These are phyloP conservation scores for Anodontia alba DNA, from an alignment of 2,888 invertebrate genomes.

Conservation along the genomic window DNA sequence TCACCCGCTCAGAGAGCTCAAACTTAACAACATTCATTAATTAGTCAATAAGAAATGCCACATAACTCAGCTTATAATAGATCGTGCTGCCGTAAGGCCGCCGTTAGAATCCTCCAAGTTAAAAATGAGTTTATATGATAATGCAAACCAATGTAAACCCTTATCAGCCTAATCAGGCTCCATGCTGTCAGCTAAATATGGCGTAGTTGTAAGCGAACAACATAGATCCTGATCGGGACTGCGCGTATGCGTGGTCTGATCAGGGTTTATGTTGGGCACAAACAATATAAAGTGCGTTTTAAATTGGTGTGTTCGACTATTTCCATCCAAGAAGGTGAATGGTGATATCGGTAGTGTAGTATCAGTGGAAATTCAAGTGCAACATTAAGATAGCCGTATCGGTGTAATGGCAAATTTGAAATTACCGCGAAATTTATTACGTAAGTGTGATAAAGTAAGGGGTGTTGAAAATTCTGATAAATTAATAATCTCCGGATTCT, in stretches of 20 bases:
- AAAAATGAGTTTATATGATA: too few relatives aligned
- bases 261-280: background rate
- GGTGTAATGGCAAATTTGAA: constrained; percentile 4
- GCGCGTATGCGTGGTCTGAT: background rate
- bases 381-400: constrained; percentile 11
- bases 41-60: constrained; percentile 3
- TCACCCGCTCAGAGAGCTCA: background rate
- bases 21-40: constrained; percentile 4
- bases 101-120: too few relatives aligned
- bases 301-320: too few relatives aligned
- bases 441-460: background rate
- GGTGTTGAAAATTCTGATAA: background rate
- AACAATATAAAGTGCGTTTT: background rate
- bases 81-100: background rate
- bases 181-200: too few relatives aligned
- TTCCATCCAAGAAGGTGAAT: too few relatives aligned
- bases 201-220: too few relatives aligned
- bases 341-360: background rate
- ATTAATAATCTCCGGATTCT: background rate
- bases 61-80: constrained; percentile 5
- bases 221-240: background rate
- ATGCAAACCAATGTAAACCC: too few relatives aligned
- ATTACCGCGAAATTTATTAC: constrained; percentile 8
- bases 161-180: too few relatives aligned
- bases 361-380: constrained; percentile 1